Percentiles rank a stretch among this genome's conserved stretches.
phyloP scores from a whole-genome alignment of 2,797 vertebrate genomes.

The Takifugu ocellatus region DNA sequence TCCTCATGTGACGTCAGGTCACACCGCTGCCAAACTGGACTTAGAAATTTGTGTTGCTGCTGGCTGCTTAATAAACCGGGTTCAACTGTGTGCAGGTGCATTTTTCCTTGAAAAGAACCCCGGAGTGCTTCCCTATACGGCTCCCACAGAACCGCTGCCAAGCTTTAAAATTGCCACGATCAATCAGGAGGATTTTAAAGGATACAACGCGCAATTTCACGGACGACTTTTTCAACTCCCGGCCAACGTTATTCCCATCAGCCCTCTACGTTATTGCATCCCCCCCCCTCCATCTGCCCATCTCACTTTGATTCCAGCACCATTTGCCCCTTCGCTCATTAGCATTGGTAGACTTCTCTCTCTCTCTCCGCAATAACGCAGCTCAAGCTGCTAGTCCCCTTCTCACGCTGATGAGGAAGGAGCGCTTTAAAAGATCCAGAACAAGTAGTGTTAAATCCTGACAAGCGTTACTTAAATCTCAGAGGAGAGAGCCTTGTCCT shows the following conservation, averaged over 20 bases:
- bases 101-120: slow-evolving; percentile 42
- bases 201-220: slow-evolving; percentile 68
- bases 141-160: slow-evolving; percentile 57
- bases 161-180: slow-evolving; percentile 75
- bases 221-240: slow-evolving; percentile 60
- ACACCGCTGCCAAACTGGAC: slow-evolving; percentile 16
- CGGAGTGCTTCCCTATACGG: slow-evolving; percentile 53
- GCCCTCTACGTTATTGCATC: slow-evolving; percentile 30
- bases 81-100: slow-evolving; percentile 41
- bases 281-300: slow-evolving; percentile 9
- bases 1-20: slow-evolving; percentile 3
- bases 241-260: slow-evolving; percentile 59
- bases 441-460: slow-evolving; percentile 46
- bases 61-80: slow-evolving; percentile 41
- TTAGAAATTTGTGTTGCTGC: slow-evolving; percentile 32
- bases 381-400: slow-evolving; percentile 38
- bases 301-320: slow-evolving; percentile 32
- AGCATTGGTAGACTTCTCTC: slow-evolving; percentile 32
- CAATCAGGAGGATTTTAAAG: slow-evolving; percentile 68
- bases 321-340: slow-evolving; percentile 38
- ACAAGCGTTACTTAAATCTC: slow-evolving; percentile 56
- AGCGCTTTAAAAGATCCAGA: slow-evolving; percentile 47
- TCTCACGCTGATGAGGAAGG: slow-evolving; percentile 30
- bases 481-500: slow-evolving; percentile 43
- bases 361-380: slow-evolving; percentile 34